Base-by-base conservation (phyloP, 2,113 vertebrate genomes). In the Charina bottae region DNA sequence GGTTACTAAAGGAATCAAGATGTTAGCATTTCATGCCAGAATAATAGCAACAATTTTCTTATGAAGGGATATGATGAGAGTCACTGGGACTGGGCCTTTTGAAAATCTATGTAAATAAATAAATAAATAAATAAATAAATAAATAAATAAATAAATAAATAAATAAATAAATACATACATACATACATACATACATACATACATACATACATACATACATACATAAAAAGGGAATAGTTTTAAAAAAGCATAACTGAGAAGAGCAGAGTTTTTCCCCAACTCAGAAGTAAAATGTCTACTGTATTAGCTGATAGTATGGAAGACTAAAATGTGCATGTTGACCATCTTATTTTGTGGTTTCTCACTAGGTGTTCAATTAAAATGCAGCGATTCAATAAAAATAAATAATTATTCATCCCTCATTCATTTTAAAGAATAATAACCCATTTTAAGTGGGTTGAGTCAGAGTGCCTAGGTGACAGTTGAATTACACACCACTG, bases 31-130 rank as follows among this genome's bases (percentile, higher is more conserved):
- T 54, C 19, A 26, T 19, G 60, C n/a, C n/a, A 53, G 15, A 26
- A 83, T 49, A 78, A 46, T 15, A 53, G 17, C 26, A 60, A 24
- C 90, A 26, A 9, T 93, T 93, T 95, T 90, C 58, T 56, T 88
- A 72, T 49, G 28, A n/a, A 89, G 59, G 64, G 1, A 83, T 2
- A 83, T 19, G 85, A 89, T 21, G 17, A 23, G 17, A 90, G 37
- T 12, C 17, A 17, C 23, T 17, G 72, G 72, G 33, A 42, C 19
- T 3, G 37, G 72, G 72, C 42, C 33, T 78, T 37, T 78, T 78
- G 1, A 78, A 78, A 37, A 37, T 37, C 8, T 8, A 15, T 37
- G 15, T n/a, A 11, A 42, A 9, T 53, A 17, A 1, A 53, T 83
- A 62, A 6, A 53, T 15, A 55, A 26, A 3, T 8, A 53, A 28